Evolutionary conservation across 2,888 invertebrate genomes (phyloP).

Genomic region (Osmoderma eremita): DNA sequence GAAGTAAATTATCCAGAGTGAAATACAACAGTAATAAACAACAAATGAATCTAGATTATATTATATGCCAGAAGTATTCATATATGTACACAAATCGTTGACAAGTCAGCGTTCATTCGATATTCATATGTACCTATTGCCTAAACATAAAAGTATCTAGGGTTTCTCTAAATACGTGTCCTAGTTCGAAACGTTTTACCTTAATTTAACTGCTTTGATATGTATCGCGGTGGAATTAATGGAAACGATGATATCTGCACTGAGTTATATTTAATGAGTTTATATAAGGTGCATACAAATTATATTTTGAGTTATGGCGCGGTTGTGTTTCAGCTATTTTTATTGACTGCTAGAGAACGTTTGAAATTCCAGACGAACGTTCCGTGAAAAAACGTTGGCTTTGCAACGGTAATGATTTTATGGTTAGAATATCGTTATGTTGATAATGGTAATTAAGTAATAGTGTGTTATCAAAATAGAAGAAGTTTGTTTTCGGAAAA

Average conservation of each 20-base stretch:
- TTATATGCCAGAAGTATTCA: constrained; percentile 31
- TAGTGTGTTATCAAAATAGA: no score
- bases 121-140: background rate
- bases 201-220: constrained; percentile 21
- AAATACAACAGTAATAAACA: constrained; percentile 26
- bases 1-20: constrained; percentile 24
- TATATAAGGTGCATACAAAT: constrained; percentile 4
- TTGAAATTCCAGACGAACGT: background rate
- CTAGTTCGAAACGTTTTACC: constrained; percentile 4
- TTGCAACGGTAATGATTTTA: background rate
- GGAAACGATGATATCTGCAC: constrained; percentile 30
- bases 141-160: constrained; percentile 12
- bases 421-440: no score
- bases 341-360: background rate
- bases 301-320: constrained; percentile 14
- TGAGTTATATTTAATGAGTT: background rate
- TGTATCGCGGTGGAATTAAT: constrained; percentile 28
- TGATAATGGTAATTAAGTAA: no score
- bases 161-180: background rate
- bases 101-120: constrained; percentile 7
- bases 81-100: constrained; percentile 20
- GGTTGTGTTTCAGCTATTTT: background rate
- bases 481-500: no score
- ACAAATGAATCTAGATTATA: constrained; percentile 26
- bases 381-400: background rate